phyloP scores from a whole-genome alignment of 2,797 vertebrate species.

The Spizella passerina region DNA sequence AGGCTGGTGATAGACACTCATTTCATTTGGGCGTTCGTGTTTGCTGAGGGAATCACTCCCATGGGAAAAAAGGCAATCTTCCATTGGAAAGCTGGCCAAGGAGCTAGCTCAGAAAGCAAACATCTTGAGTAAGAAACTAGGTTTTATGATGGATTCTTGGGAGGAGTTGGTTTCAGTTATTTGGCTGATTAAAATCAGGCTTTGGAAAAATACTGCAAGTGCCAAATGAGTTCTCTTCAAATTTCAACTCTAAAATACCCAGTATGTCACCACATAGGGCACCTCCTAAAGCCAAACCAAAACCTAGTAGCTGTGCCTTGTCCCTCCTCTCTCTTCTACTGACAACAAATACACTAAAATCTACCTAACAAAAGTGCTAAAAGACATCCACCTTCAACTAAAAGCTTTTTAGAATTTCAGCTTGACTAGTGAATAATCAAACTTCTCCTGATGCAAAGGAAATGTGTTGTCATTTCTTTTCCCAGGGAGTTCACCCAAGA shows the following conservation, averaged over 20 bases:
- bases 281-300: not conserved
- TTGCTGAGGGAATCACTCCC: not conserved
- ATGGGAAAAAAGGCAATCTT: slow-evolving; percentile 3
- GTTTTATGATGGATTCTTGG: slow-evolving; percentile 34
- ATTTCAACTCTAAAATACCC: not conserved
- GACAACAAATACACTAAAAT: not conserved
- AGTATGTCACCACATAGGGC: not conserved
- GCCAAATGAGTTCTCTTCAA: slow-evolving; percentile 1
- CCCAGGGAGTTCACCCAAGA: not conserved
- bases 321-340: not conserved
- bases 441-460: not conserved
- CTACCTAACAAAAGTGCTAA: not conserved
- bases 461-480: not conserved
- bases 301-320: not conserved
- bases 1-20: not conserved
- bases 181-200: slow-evolving; percentile 44
- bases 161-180: slow-evolving; percentile 56
- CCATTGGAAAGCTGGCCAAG: slow-evolving; percentile 25
- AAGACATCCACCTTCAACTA: not conserved
- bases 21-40: not conserved
- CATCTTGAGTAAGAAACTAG: slow-evolving; percentile 37
- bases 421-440: not conserved
- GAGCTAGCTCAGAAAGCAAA: slow-evolving; percentile 44
- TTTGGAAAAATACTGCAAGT: slow-evolving; percentile 2
- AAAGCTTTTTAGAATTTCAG: not conserved